Conservation (phyloP, 2,797 vertebrate genomes). For the Psittacula derbiana region DNA sequence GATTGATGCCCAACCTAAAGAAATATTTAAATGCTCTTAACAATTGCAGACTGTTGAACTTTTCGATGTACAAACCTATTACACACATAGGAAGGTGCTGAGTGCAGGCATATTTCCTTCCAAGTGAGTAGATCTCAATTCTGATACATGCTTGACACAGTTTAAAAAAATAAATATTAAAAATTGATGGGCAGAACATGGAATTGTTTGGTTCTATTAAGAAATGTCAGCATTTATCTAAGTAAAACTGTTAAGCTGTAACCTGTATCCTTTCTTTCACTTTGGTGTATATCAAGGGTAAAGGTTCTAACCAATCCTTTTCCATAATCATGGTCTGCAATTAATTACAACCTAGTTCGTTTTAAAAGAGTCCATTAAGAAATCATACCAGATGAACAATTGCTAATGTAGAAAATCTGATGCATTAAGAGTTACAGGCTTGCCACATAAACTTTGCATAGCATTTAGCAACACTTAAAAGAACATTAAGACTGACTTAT, state of each 20-base stretch:
- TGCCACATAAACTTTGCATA: conserved; percentile 53
- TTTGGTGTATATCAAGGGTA: conserved; percentile 49
- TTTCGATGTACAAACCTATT: neutral
- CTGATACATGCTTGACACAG: neutral
- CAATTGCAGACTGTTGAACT: neutral
- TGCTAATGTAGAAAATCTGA: conserved; percentile 42
- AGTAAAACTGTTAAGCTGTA: conserved; percentile 63
- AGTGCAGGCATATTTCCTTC: neutral
- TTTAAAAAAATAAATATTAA: neutral
- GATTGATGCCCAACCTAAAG: neutral
- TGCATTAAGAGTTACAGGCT: conserved; percentile 44
- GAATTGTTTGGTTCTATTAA: conserved; percentile 59
- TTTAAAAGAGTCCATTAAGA: conserved; percentile 67
- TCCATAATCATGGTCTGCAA: conserved; percentile 53
- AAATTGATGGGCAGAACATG: conserved; percentile 19
- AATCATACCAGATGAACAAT: conserved; percentile 49
- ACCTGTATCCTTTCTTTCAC: conserved; percentile 66
- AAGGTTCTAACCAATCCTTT: conserved; percentile 66
- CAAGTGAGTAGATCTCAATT: neutral
- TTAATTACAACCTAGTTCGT: conserved; percentile 70
- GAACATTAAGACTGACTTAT: conserved; percentile 43
- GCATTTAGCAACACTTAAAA: conserved; percentile 63
- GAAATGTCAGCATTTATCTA: conserved; percentile 64
- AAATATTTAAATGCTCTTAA: neutral
- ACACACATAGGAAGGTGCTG: neutral